Conservation (phyloP, 2,113 vertebrate genomes). For the Stigmatopora nigra region DNA sequence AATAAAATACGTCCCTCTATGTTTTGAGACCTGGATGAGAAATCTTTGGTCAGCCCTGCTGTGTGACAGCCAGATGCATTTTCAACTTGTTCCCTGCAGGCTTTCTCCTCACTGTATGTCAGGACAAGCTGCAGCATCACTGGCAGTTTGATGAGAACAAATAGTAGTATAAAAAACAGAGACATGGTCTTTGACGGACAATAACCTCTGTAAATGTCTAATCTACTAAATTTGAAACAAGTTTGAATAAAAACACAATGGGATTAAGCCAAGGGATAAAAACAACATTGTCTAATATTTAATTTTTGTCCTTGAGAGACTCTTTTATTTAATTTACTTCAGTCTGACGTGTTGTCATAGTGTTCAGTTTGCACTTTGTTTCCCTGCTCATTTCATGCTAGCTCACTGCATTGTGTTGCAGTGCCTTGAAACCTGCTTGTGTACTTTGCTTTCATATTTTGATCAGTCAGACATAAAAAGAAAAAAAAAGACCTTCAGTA, state of each 20-base stretch:
- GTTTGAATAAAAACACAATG: conserved; percentile 2
- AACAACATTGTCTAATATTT: not conserved
- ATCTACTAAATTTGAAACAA: conserved; percentile 8
- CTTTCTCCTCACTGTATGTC: conserved; percentile 36
- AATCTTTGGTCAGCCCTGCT: conserved; percentile 36
- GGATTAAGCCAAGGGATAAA: conserved; percentile 4
- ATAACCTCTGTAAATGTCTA: conserved; percentile 6
- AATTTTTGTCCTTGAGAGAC: not conserved
- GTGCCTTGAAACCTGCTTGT: not conserved
- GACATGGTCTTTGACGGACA: conserved; percentile 15
- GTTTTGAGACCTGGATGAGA: conserved; percentile 35
- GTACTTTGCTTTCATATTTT: not conserved
- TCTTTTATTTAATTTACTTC: not conserved
- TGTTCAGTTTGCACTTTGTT: conserved; percentile 9
- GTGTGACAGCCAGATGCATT: conserved; percentile 36
- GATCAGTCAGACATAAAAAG: not conserved
- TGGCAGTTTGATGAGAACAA: conserved; percentile 34
- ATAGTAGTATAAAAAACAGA: conserved; percentile 13
- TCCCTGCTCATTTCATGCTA: not conserved
- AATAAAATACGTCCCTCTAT: not conserved
- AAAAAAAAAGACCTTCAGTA: not conserved
- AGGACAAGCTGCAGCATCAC: conserved; percentile 24
- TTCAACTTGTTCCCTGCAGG: conserved; percentile 32
- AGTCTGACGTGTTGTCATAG: not conserved
- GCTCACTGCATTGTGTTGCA: conserved; percentile 2